phyloP scores from a whole-genome alignment of 2,797 vertebrate species.

The Antrozous pallidus region DNA sequence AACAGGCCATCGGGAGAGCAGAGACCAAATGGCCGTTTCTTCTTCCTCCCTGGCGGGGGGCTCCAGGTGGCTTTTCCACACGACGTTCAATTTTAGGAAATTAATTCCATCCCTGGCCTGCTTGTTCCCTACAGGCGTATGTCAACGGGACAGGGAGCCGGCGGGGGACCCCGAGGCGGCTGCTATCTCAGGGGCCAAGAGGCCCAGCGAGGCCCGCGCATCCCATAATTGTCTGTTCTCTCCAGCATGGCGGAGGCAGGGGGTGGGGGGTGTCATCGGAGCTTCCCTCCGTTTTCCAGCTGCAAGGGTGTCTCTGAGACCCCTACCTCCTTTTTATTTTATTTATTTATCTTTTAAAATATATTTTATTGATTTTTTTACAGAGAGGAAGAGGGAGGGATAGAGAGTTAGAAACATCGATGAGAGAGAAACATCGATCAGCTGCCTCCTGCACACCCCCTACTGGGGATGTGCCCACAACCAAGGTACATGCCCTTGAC shows the following conservation, averaged over 20 bases:
- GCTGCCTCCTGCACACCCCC: too few species aligned
- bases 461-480: too few species aligned
- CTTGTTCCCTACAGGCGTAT: neutral
- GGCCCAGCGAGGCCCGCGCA: rapidly evolving
- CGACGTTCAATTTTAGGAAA: neutral
- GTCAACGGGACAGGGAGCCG: neutral
- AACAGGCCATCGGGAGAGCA: neutral
- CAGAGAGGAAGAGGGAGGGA: too few species aligned
- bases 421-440: too few species aligned
- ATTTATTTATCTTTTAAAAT: too few species aligned
- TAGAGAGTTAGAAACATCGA: too few species aligned
- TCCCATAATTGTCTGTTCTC: neutral
- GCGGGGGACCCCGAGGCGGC: rapidly evolving
- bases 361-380: too few species aligned
- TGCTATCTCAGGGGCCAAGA: neutral
- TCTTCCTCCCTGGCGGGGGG: neutral
- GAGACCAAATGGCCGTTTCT: neutral
- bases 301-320: rapidly evolving
- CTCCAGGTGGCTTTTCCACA: neutral
- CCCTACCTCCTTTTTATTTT: too few species aligned
- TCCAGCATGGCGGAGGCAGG: too few species aligned
- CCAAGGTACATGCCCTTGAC: too few species aligned
- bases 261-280: rapidly evolving
- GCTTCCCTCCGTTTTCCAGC: rapidly evolving
- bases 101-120: neutral